Evolutionary conservation across 2,888 invertebrate genomes (phyloP).

Genomic region (Orthosia incerta): DNA sequence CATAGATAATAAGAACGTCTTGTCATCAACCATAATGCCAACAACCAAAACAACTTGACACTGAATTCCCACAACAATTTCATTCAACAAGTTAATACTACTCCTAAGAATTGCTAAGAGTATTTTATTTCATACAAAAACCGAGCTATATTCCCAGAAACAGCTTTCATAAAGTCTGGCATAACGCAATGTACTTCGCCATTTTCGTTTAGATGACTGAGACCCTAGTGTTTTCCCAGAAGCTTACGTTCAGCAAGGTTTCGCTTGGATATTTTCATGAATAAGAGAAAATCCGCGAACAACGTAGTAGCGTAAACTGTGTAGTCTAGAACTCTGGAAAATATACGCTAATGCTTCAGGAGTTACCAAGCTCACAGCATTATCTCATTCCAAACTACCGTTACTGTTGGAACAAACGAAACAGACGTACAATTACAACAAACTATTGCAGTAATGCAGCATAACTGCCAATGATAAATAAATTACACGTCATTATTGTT

Average conservation of each 20-base stretch:
- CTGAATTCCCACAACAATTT: conserved; percentile 23
- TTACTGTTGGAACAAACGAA: conserved; percentile 9
- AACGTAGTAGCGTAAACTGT: conserved; percentile 24
- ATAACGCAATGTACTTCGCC: conserved; percentile 2
- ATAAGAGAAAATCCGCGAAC: conserved; percentile 22
- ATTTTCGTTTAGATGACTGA: conserved; percentile 5
- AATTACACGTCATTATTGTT: no score
- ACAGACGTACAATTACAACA: conserved; percentile 14
- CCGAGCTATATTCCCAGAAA: conserved; percentile 28
- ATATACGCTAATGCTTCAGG: neutral
- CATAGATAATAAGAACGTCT: neutral
- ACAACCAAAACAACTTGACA: conserved; percentile 6
- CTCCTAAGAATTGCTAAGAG: conserved; percentile 1
- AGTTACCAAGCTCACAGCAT: conserved; percentile 11
- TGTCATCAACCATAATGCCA: neutral
- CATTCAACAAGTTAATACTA: conserved; percentile 24
- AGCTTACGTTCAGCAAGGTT: conserved; percentile 6
- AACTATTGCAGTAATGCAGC: conserved; percentile 3
- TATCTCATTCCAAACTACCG: conserved; percentile 4
- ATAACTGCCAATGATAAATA: neutral
- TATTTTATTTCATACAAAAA: conserved; percentile 14
- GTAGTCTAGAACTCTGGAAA: conserved; percentile 15
- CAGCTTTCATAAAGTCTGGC: conserved; percentile 5
- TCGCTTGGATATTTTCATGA: conserved; percentile 4
- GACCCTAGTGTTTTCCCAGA: conserved; percentile 2